Base-by-base conservation (phyloP, 2,113 vertebrate species). In the Indicator indicator region DNA sequence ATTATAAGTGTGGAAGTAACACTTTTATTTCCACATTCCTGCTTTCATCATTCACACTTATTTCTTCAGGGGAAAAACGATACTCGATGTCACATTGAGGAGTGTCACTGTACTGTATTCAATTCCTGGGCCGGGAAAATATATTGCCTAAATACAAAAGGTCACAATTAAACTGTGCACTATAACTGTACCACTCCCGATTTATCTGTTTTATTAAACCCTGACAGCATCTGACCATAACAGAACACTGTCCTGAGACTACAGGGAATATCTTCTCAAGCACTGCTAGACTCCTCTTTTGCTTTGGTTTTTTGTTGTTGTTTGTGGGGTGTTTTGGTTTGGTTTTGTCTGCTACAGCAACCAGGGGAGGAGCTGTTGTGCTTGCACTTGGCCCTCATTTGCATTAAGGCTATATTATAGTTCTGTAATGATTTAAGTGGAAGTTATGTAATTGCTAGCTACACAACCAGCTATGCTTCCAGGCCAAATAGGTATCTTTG, bases 11-110 rank as follows among this genome's bases (percentile, higher is more conserved):
- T 88, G 70, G 87, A 94, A 95, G 67, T 89, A 90, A 96, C 88
- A 91, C 88, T 89, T 95, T 97, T 95, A 85, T 92, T 97, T 97
- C 96, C 90, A 95, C 94, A 64, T 95, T 96, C 86, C 80, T 95
- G 88, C 80, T 90, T 94, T 96, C 93, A 92, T 96, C 90, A 56
- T 94, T 95, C 96, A 80, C 52, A 68, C 94, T 96, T 89, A 83
- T 96, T 91, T 96, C 94, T 95, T 93, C 82, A 95, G 83, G 94
- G 86, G 93, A 82, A 67, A 71, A 91, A 88, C 0, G 40, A 76
- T 84, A 79, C 79, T 95, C 23, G 44, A 80, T 92, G 86, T 96
- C 91, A 90, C 90, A 38, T 55, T 95, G 92, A 88, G 28, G 64
- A 96, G 58, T 75, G 78, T 89, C 86, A 97, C 81, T 54, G 48